These are phyloP conservation scores for Girardia tigrina DNA, from an alignment of 2,888 invertebrate species.

Conservation along the genomic window DNA sequence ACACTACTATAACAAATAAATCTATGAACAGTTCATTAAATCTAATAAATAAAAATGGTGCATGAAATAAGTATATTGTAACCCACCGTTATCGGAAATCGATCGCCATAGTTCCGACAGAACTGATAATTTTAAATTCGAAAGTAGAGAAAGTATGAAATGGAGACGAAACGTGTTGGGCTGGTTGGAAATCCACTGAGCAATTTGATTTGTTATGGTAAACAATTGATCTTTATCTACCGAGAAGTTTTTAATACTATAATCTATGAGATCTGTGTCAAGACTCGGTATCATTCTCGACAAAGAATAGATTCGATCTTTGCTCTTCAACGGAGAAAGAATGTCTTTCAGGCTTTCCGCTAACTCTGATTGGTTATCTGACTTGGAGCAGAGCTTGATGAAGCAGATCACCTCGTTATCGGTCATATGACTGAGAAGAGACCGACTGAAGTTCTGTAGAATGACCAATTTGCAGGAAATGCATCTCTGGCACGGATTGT, in stretches of 20 bases:
- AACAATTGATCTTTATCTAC: slow-evolving; percentile 5
- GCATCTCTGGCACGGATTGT: not conserved
- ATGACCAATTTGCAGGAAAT: not conserved
- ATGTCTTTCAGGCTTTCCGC: not conserved
- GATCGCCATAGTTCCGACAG: not conserved
- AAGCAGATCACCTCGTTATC: not conserved
- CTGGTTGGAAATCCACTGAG: not conserved
- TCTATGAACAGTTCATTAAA: no score
- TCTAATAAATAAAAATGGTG: no score
- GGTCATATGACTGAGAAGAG: not conserved
- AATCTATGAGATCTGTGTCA: slow-evolving; percentile 40
- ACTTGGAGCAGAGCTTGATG: not conserved
- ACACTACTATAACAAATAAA: no score
- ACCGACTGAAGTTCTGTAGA: not conserved
- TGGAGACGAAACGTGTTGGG: not conserved
- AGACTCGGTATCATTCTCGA: slow-evolving; percentile 44
- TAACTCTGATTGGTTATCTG: not conserved
- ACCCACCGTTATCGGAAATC: not conserved
- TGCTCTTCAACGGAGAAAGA: slow-evolving; percentile 43
- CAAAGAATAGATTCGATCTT: slow-evolving; percentile 48
- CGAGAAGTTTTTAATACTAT: not conserved
- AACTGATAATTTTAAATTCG: not conserved
- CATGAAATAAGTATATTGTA: no score
- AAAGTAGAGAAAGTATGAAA: not conserved
- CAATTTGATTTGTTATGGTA: not conserved